Evolutionary conservation across 2,888 invertebrate genomes (phyloP).

Genomic region (Helobdella robusta): DNA sequence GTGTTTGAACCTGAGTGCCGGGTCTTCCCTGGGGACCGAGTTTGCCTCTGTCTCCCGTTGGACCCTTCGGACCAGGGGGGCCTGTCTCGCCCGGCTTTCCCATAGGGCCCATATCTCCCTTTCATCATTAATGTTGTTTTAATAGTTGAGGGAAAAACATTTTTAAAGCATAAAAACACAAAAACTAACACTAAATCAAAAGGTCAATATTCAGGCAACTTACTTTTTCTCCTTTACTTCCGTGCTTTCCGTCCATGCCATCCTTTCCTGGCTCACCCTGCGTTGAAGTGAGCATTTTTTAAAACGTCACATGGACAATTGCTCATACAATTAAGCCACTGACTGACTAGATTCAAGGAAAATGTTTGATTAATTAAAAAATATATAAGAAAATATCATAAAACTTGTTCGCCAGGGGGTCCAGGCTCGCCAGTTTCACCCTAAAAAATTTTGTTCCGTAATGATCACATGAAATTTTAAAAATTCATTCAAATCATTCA

Average conservation of each 20-base stretch:
- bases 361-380: too few relatives aligned
- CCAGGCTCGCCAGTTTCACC: too few relatives aligned
- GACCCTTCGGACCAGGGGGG: neutral
- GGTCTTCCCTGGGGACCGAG: conserved; percentile 16
- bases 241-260: conserved; percentile 16
- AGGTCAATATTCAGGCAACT: neutral
- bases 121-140: neutral
- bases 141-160: neutral
- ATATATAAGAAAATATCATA: too few relatives aligned
- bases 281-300: too few relatives aligned
- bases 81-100: conserved; percentile 18
- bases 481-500: too few relatives aligned
- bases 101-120: conserved; percentile 17
- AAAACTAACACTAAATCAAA: neutral
- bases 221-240: conserved; percentile 23
- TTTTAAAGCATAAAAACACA: neutral
- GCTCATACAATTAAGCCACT: too few relatives aligned
- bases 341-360: too few relatives aligned
- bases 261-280: conserved; percentile 24
- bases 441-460: too few relatives aligned
- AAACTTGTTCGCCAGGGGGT: too few relatives aligned
- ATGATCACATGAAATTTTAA: too few relatives aligned
- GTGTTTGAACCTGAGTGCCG: conserved; percentile 21
- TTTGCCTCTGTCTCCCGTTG: conserved; percentile 19
- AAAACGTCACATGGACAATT: too few relatives aligned